Percentiles rank a stretch among this genome's conserved stretches.
phyloP scores from a whole-genome alignment of 2,113 vertebrate species.

The Ciconia maguari region DNA sequence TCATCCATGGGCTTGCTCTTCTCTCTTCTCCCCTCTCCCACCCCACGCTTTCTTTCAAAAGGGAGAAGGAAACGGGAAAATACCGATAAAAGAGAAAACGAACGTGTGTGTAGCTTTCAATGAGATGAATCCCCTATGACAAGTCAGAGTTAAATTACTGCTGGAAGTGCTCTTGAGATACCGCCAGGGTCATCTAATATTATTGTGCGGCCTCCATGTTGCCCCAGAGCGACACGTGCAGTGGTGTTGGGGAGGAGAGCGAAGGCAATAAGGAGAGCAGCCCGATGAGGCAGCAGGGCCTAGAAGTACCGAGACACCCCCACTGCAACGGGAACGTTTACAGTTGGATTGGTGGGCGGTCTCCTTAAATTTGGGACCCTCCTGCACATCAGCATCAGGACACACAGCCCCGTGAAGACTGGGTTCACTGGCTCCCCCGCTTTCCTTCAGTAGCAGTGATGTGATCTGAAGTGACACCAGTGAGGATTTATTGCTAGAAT shows the following conservation, averaged over 20 bases:
- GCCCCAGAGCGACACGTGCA: accelerated
- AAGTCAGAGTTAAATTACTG: slow-evolving; percentile 7
- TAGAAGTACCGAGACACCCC: neutral
- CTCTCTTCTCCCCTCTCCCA: neutral
- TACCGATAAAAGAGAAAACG: neutral
- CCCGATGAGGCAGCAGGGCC: neutral
- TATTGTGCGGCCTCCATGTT: neutral
- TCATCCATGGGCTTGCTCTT: neutral
- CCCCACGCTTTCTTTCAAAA: neutral
- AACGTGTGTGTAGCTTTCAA: neutral
- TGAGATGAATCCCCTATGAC: neutral
- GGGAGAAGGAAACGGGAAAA: neutral
- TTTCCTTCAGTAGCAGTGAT: neutral
- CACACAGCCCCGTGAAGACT: neutral
- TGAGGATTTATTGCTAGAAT: neutral
- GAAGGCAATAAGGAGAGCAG: neutral
- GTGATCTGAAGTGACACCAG: neutral
- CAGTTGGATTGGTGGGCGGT: accelerated
- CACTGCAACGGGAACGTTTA: neutral
- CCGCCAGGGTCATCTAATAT: neutral
- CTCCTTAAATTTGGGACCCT: neutral
- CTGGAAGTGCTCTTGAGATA: neutral
- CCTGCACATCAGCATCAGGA: neutral
- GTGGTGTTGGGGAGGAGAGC: neutral
- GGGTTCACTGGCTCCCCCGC: neutral